A percentile compares a stretch with the other conserved stretches of the same genome.
Evolutionary conservation across 2,113 vertebrate species (phyloP).

Genomic region (Cyanoramphus novaezelandiae): DNA sequence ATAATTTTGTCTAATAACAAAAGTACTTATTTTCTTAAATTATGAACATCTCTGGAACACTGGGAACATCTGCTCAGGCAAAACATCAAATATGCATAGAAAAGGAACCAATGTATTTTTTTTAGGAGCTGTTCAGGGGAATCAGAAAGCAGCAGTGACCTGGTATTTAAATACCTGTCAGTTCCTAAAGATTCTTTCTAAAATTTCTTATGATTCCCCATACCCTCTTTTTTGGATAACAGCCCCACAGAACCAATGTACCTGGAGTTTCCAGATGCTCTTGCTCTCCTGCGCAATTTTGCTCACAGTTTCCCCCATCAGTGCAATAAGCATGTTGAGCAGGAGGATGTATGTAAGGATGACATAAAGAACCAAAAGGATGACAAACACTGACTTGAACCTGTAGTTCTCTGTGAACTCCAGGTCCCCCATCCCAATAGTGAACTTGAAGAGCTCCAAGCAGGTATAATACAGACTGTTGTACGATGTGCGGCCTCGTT

Average conservation of each 20-base stretch:
- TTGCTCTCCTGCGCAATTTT: constrained; percentile 86
- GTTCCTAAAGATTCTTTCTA: neutral
- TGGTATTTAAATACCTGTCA: neutral
- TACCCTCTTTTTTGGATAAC: neutral
- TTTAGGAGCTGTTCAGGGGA: neutral
- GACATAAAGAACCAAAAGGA: constrained; percentile 89
- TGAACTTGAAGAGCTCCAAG: constrained; percentile 96
- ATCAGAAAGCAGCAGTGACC: neutral
- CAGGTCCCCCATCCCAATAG: constrained; percentile 97
- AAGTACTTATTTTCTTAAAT: neutral
- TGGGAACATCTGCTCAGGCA: neutral
- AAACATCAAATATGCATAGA: neutral
- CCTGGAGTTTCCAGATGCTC: constrained; percentile 96
- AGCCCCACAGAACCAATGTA: constrained; percentile 18
- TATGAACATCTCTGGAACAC: neutral
- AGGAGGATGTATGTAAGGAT: constrained; percentile 97
- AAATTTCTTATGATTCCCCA: neutral
- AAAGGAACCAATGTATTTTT: neutral
- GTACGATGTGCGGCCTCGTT: constrained; percentile 63
- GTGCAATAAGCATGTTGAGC: constrained; percentile 96
- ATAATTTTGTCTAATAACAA: neutral
- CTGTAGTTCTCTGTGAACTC: constrained; percentile 90
- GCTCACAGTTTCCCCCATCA: constrained; percentile 93
- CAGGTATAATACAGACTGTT: constrained; percentile 86
- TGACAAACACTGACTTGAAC: constrained; percentile 87